Evolutionary conservation across 1,140 invertebrate species (phyloP), one percentile per base, ranked within the genome.

Genomic region (Zelostemma sp.): DNA sequence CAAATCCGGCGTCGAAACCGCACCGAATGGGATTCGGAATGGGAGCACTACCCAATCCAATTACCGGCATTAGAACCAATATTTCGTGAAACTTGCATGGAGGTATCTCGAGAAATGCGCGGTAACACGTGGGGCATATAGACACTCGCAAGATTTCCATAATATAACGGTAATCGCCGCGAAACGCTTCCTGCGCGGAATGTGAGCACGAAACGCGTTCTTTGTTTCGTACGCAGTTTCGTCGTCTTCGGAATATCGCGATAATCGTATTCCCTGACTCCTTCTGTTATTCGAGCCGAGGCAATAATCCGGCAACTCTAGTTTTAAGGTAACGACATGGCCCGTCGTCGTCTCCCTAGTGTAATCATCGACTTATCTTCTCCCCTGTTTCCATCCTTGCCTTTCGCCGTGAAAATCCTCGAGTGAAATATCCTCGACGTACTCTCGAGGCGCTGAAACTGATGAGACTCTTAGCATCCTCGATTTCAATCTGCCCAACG

Each of bases 221-320:
- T 46, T 57, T 35, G 45, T 19, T 43, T 3, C 19, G 8, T 18
- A 15, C 19, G 31, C 46, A 18, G 40, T 50, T 50, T 56, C 48
- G 54, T 40, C 57, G 41, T 57, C 50, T 46, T 41, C 54, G 48
- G 60, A 62, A 54, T 49, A 57, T 65, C 59, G 49, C 54, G 62
- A 66, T 66, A 66, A 66, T 38, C 49, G 18, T 63, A 59, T 58
- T 60, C 53, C 19, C 19, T 19, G 45, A 47, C 53, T 46, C 41
- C 21, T 15, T n/a, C 9, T 12, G 54, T 58, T 62, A 59, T 51
- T 55, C 31, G 31, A 56, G 50, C 15, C 43, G 35, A 40, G 46
- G 48, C 53, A 67, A 72, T 67, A 64, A 72, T 60, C 63, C 41
- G 59, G 58, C 43, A 62, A 71, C 54, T 11, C 45, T 49, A 59